A percentile compares a stretch with the other conserved stretches of the same genome.
Evolutionary conservation across 2,797 vertebrate genomes (phyloP).

Genomic region (Simalia tracyae): DNA sequence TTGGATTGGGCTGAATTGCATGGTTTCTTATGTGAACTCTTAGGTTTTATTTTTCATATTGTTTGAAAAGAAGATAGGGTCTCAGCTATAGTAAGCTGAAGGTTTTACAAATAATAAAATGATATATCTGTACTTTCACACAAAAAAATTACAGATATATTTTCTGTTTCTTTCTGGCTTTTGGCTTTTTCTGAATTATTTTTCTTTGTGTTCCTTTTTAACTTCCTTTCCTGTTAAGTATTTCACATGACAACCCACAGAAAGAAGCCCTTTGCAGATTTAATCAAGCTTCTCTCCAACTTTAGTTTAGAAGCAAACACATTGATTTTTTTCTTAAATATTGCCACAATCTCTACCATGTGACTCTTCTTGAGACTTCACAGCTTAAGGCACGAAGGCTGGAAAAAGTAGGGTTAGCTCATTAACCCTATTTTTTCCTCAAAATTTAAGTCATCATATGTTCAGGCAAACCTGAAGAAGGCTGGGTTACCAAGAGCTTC

Average conservation of each 20-base stretch:
- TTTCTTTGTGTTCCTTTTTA: neutral
- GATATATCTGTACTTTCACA: neutral
- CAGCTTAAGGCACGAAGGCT: neutral
- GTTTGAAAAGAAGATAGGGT: too few species aligned
- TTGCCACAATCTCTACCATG: neutral
- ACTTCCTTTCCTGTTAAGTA: neutral
- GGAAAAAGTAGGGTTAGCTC: neutral
- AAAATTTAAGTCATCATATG: neutral
- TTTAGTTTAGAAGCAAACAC: neutral
- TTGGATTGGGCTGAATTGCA: too few species aligned
- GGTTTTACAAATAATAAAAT: neutral
- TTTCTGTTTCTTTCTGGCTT: neutral
- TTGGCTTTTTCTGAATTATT: neutral
- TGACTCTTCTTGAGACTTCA: neutral
- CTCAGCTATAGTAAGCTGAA: too few species aligned
- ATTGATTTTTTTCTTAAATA: neutral
- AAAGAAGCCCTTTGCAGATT: neutral
- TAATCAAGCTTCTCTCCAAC: neutral
- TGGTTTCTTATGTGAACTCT: too few species aligned
- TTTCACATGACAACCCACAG: neutral
- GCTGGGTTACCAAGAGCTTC: neutral
- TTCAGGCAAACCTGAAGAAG: neutral
- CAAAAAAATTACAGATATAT: neutral
- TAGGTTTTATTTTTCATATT: too few species aligned
- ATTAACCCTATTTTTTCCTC: neutral